Base-by-base conservation (phyloP, 2,797 vertebrate species). In the Brachyrhaphis roseni region DNA sequence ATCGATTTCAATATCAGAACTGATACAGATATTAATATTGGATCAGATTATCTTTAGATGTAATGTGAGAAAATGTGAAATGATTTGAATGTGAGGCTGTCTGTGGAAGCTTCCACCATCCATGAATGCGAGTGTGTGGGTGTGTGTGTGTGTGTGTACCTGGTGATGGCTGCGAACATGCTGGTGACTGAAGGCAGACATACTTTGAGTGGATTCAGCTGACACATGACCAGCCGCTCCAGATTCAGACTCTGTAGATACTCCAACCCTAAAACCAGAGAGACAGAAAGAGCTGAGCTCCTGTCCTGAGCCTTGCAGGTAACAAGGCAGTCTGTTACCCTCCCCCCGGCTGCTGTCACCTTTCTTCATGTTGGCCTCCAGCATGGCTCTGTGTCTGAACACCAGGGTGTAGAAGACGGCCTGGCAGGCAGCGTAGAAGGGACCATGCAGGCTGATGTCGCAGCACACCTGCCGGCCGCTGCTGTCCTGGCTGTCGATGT, bases 121-220 rank as follows among this genome's bases (percentile, higher is more conserved):
- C 31, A 64, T 31, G 13, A 28, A 13, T 31, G 18, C 36, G 46
- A 3, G 23, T 55, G 13, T 15, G 34, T 20, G n/a, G 5, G 46
- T 57, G 51, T 41, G 34, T 6, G 46, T 11, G 51, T 11, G 53
- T 0, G 13, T 7, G 78, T 4, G 77, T 95, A 99, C 93, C 93
- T 98, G 86, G 97, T 98, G 88, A 99, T 94, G 78, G 97, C 96
- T n/a, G 98, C 98, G 91, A 99, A 99, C 90, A 98, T 97, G 90
- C 91, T 97, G 84, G 97, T 97, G 74, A 99, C 95, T 0, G 96
- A 94, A 0, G 98, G 97, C 83, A 99, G 94, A 86, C 98, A 99
- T 39, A 99, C 97, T 93, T 98, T 99, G 78, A 99, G 94, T 0
- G 98, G 98, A 83, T 99, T 99, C 45, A 99, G 94, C 87, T 97